A percentile compares a stretch with the other conserved stretches of the same genome.
These are phyloP conservation scores for Sebastes itinus DNA, from an alignment of 2,797 vertebrate species.

Conservation along the genomic window DNA sequence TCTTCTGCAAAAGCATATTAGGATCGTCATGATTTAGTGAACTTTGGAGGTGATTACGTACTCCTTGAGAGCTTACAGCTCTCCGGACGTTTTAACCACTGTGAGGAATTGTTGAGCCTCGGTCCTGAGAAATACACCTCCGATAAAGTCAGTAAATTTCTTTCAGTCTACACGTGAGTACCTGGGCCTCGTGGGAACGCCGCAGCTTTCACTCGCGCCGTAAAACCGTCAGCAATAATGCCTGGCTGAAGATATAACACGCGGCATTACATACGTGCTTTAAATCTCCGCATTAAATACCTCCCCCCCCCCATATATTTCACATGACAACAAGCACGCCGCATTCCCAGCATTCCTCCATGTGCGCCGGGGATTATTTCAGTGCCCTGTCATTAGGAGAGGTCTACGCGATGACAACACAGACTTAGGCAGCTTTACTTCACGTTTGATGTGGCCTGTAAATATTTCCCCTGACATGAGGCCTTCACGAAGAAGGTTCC, in stretches of 20 bases:
- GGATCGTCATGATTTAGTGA: constrained; percentile 32
- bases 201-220: constrained; percentile 53
- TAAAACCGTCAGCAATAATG: constrained; percentile 64
- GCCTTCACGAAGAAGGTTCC: constrained; percentile 44
- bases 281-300: constrained; percentile 76
- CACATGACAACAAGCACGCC: constrained; percentile 65
- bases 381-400: constrained; percentile 72
- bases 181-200: constrained; percentile 52
- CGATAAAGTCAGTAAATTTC: constrained; percentile 53
- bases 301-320: constrained; percentile 9
- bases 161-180: constrained; percentile 32
- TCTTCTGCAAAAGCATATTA: background rate
- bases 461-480: constrained; percentile 62
- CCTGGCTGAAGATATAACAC: constrained; percentile 50
- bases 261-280: constrained; percentile 50
- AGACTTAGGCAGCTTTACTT: constrained; percentile 57
- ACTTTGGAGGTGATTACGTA: constrained; percentile 25
- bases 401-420: constrained; percentile 72
- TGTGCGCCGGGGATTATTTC: constrained; percentile 63
- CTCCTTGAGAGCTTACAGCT: constrained; percentile 45
- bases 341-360: constrained; percentile 71
- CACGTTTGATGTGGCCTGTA: constrained; percentile 72
- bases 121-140: constrained; percentile 49
- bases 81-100: constrained; percentile 37
- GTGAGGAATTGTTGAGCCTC: constrained; percentile 7